A percentile compares a stretch with the other conserved stretches of the same genome.
phyloP scores from a whole-genome alignment of 2,113 vertebrate genomes.

The Bothrops jararaca region DNA sequence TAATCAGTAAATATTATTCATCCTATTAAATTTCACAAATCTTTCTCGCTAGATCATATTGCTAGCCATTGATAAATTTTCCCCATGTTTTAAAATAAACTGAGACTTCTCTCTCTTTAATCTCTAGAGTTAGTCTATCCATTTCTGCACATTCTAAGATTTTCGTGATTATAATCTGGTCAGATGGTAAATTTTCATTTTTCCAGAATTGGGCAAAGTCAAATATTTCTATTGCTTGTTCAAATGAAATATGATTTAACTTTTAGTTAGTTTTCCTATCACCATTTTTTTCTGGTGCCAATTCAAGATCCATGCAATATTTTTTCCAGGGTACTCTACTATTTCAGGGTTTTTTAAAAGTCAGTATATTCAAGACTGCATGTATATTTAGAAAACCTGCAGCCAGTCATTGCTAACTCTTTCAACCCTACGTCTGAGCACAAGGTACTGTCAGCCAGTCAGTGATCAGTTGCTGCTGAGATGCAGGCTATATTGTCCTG shows the following conservation, averaged over 20 bases:
- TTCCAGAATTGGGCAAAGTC: not conserved
- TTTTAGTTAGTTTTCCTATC: not conserved
- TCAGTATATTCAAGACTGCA: not conserved
- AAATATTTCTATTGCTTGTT: slow-evolving; percentile 13
- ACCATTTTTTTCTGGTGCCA: not conserved
- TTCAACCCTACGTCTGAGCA: not conserved
- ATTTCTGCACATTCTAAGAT: no score
- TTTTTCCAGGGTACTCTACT: not conserved
- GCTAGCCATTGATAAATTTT: no score
- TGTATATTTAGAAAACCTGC: not conserved
- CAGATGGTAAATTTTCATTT: no score
- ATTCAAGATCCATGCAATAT: not conserved
- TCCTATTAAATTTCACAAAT: no score
- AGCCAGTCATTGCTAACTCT: not conserved
- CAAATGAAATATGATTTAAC: not conserved
- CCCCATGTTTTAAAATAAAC: no score
- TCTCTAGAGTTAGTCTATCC: no score
- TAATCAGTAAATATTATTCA: no score
- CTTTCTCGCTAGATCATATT: no score
- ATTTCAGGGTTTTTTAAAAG: not conserved
- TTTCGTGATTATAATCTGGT: no score
- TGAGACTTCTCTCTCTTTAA: no score
- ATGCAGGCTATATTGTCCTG: not conserved
- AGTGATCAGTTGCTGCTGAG: not conserved
- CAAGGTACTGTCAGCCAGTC: not conserved